phyloP scores from a whole-genome alignment of 2,888 invertebrate genomes.

The Anorthoa munda region DNA sequence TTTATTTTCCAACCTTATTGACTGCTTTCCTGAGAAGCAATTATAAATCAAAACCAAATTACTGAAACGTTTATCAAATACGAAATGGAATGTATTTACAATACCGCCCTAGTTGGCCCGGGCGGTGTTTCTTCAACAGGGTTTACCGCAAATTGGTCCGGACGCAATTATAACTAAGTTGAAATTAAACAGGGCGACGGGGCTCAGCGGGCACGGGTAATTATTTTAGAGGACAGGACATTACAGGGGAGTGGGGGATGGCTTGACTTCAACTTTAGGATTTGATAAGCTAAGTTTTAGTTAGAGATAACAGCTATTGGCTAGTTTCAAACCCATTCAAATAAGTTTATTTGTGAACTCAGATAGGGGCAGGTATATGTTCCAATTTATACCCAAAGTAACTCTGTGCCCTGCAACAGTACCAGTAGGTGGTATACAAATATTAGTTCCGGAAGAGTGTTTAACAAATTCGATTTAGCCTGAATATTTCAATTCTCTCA shows the following conservation, averaged over 20 bases:
- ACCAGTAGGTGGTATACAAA: too few relatives aligned
- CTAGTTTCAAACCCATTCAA: too few relatives aligned
- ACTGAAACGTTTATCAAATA: too few relatives aligned
- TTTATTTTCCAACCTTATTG: neutral
- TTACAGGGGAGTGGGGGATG: neutral
- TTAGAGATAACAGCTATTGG: neutral
- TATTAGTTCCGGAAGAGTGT: too few relatives aligned
- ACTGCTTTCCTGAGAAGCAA: neutral
- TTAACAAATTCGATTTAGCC: too few relatives aligned
- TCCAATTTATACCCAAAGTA: too few relatives aligned
- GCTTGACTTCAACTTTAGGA: constrained; percentile 1
- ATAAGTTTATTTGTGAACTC: too few relatives aligned
- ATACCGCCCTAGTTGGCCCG: neutral
- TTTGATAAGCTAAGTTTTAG: constrained; percentile 8
- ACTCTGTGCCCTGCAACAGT: too few relatives aligned
- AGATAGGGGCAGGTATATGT: too few relatives aligned
- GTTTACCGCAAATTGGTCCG: constrained; percentile 33
- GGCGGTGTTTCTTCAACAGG: neutral
- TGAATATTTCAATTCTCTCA: too few relatives aligned
- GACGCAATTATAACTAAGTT: constrained; percentile 45
- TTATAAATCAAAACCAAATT: neutral
- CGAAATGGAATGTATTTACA: constrained; percentile 6
- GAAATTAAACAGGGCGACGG: constrained; percentile 34
- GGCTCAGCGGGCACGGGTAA: constrained; percentile 5
- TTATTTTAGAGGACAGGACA: constrained; percentile 32